phyloP scores from a whole-genome alignment of 2,113 vertebrate species.

The Microtus richardsoni region DNA sequence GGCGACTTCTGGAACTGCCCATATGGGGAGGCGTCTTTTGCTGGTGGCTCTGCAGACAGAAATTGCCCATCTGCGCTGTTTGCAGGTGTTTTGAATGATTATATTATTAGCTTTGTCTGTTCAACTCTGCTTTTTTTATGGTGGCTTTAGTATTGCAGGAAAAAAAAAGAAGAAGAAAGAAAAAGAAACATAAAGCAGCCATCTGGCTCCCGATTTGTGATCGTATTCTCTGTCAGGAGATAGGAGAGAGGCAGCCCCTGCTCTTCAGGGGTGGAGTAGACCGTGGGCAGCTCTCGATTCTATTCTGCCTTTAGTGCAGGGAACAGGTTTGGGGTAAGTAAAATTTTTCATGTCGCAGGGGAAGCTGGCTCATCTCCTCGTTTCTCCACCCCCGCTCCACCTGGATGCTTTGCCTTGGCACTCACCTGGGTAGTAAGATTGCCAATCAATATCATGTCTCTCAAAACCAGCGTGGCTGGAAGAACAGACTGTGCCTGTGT shows the following conservation, averaged over 20 bases:
- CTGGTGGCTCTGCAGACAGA: slow-evolving; percentile 93
- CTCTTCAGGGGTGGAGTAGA: slow-evolving; percentile 76
- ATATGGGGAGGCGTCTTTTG: slow-evolving; percentile 96
- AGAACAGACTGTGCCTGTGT: accelerated
- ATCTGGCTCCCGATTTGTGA: slow-evolving; percentile 93
- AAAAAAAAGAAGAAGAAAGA: slow-evolving; percentile 89
- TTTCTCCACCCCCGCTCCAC: not conserved
- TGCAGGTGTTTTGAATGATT: slow-evolving; percentile 99
- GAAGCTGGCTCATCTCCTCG: not conserved
- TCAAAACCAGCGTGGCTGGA: not conserved
- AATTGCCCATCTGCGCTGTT: slow-evolving; percentile 98
- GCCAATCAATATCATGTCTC: not conserved
- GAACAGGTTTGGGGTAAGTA: slow-evolving; percentile 56
- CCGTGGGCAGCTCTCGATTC: slow-evolving; percentile 43
- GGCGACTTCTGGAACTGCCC: slow-evolving; percentile 91
- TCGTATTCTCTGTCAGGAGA: slow-evolving; percentile 85
- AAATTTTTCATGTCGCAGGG: not conserved
- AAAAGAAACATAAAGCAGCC: slow-evolving; percentile 93
- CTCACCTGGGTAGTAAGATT: not conserved
- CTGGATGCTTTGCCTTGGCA: not conserved
- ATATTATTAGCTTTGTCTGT: slow-evolving; percentile 99
- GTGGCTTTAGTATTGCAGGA: slow-evolving; percentile 94
- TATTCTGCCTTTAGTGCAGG: slow-evolving; percentile 79
- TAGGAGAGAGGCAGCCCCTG: slow-evolving; percentile 80
- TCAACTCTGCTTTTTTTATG: slow-evolving; percentile 98